A percentile compares a stretch with the other conserved stretches of the same genome.
Conservation (phyloP, 1,140 invertebrate species). For the Atta texana region DNA sequence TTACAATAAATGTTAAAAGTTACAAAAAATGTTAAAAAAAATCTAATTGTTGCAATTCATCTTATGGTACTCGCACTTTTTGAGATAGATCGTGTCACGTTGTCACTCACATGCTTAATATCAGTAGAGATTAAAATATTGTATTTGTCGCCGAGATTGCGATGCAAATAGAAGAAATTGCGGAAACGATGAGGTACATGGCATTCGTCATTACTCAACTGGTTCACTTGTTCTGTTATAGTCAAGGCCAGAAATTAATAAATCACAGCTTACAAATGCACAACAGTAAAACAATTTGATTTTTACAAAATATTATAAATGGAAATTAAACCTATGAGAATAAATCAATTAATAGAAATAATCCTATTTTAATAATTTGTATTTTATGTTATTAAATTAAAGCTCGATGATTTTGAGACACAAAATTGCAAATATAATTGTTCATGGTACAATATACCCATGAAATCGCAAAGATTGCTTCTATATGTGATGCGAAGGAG, state of each 20-base stretch:
- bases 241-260: slow-evolving; percentile 64
- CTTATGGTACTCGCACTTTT: not conserved
- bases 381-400: not conserved
- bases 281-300: slow-evolving; percentile 49
- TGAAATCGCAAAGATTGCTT: not conserved
- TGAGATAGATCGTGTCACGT: not conserved
- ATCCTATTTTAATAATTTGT: too few species aligned
- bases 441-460: not conserved
- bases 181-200: not conserved
- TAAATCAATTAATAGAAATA: too few species aligned
- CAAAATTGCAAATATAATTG: slow-evolving; percentile 8
- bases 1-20: too few species aligned
- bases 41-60: not conserved
- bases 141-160: not conserved
- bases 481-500: not conserved
- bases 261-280: slow-evolving; percentile 59
- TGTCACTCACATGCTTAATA: not conserved
- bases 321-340: too few species aligned
- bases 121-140: not conserved
- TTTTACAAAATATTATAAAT: too few species aligned
- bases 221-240: slow-evolving; percentile 62
- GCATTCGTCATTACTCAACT: not conserved
- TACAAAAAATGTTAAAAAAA: too few species aligned
- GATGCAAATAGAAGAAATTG: not conserved
- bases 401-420: not conserved